phyloP scores from a whole-genome alignment of 2,888 invertebrate species.

The Microctonus aethiopoides region DNA sequence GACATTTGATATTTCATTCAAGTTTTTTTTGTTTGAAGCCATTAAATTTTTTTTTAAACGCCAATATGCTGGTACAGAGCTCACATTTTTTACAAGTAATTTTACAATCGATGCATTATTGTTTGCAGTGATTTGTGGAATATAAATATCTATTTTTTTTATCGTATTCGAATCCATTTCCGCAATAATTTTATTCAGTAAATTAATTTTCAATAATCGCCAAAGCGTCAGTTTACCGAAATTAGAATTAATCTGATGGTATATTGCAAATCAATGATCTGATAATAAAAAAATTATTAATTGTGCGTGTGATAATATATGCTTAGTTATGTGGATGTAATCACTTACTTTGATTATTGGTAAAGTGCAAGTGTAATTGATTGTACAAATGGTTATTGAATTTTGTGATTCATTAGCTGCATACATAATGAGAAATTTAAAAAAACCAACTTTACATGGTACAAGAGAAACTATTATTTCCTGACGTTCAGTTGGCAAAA shows the following conservation, averaged over 20 bases:
- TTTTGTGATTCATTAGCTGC: conserved; percentile 48
- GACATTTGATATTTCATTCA: conserved; percentile 47
- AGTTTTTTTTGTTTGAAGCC: conserved; percentile 58
- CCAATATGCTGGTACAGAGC: conserved; percentile 50
- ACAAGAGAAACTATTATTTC: conserved; percentile 54
- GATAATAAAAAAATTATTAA: conserved; percentile 37
- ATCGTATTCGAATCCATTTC: conserved; percentile 48
- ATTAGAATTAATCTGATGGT: conserved; percentile 46
- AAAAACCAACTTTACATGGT: conserved; percentile 55
- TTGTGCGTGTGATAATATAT: no score
- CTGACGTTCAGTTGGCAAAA: conserved; percentile 54
- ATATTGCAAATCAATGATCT: conserved; percentile 63
- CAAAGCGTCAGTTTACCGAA: conserved; percentile 64
- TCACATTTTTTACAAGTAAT: conserved; percentile 58
- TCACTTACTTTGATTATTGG: conserved; percentile 60
- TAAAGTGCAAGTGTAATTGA: conserved; percentile 58
- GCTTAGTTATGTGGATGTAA: not conserved
- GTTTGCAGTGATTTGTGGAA: conserved; percentile 56
- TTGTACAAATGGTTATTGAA: conserved; percentile 46
- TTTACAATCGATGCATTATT: conserved; percentile 51
- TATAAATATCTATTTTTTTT: conserved; percentile 46
- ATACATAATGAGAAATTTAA: conserved; percentile 60
- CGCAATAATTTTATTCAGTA: conserved; percentile 56
- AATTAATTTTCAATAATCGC: conserved; percentile 63
- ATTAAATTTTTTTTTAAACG: conserved; percentile 57